Conservation (phyloP, 2,888 invertebrate genomes). For the Archips crataeganus region DNA sequence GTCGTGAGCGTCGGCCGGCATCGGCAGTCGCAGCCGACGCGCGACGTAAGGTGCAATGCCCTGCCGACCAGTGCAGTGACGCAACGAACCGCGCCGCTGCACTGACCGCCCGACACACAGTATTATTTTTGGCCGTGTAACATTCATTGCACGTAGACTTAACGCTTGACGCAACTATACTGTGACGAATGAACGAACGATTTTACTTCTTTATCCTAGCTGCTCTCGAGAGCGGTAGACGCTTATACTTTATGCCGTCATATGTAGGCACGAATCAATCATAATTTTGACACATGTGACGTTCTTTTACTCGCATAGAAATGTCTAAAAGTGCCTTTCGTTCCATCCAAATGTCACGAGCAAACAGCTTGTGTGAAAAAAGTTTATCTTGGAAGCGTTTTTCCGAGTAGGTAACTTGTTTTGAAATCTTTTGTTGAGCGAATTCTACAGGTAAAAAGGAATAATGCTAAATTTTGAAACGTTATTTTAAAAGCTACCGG, state of each 20-base stretch:
- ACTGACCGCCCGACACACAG: slow-evolving; percentile 67
- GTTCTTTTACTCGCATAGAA: slow-evolving; percentile 42
- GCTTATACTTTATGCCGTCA: slow-evolving; percentile 53
- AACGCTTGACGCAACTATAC: slow-evolving; percentile 53
- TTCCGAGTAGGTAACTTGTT: slow-evolving; percentile 61
- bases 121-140: slow-evolving; percentile 79
- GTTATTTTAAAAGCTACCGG: slow-evolving; percentile 47
- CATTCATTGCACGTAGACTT: slow-evolving; percentile 69
- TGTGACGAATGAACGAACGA: slow-evolving; percentile 66
- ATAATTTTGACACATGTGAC: slow-evolving; percentile 57
- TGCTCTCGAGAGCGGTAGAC: slow-evolving; percentile 51
- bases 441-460: slow-evolving; percentile 69
- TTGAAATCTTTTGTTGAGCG: slow-evolving; percentile 64
- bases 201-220: slow-evolving; percentile 57
- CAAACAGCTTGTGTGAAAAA: slow-evolving; percentile 54
- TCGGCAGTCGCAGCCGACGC: slow-evolving; percentile 46
- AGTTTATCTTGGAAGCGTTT: slow-evolving; percentile 61
- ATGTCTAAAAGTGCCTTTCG: slow-evolving; percentile 50
- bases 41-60: slow-evolving; percentile 79
- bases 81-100: slow-evolving; percentile 75
- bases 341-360: slow-evolving; percentile 54
- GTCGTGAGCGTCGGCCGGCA: slow-evolving; percentile 48
- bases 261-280: slow-evolving; percentile 54
- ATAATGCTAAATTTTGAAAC: slow-evolving; percentile 63
- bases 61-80: slow-evolving; percentile 77